Percentiles rank a stretch among this genome's conserved stretches.
Conservation (phyloP, 92 coral and sea anemone species). For the Heteractis magnifica region DNA sequence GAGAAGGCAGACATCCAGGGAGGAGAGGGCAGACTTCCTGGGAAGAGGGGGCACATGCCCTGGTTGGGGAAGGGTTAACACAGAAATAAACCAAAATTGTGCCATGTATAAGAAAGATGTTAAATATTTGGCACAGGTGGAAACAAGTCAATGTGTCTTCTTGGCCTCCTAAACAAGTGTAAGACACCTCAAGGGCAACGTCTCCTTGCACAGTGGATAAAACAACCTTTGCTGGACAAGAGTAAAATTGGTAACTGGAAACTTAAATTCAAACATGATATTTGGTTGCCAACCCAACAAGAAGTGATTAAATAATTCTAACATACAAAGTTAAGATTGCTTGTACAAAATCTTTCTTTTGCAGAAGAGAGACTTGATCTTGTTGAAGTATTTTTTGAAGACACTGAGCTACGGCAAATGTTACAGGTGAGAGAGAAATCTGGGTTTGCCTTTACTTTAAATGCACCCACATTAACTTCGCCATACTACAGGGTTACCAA, state of each 20-base stretch:
- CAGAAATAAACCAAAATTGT: neutral
- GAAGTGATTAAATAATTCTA: no score
- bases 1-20: neutral
- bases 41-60: neutral
- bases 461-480: no score
- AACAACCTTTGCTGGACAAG: slow-evolving; percentile 93
- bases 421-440: slow-evolving; percentile 67
- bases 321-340: no score
- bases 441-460: neutral
- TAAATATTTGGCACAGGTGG: slow-evolving; percentile 44
- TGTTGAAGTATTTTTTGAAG: slow-evolving; percentile 86
- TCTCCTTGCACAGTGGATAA: slow-evolving; percentile 89
- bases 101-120: neutral
- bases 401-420: slow-evolving; percentile 87
- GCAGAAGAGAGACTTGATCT: slow-evolving; percentile 87
- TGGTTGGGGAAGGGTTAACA: neutral
- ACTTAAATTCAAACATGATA: neutral
- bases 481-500: no score
- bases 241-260: slow-evolving; percentile 72
- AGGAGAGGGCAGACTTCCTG: neutral
- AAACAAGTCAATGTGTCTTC: slow-evolving; percentile 76
- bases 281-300: slow-evolving; percentile 6
- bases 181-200: slow-evolving; percentile 98
- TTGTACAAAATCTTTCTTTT: no score
- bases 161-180: slow-evolving; percentile 89